Evolutionary conservation across 2,888 invertebrate genomes (phyloP).

Genomic region (Xylota sylvarum): DNA sequence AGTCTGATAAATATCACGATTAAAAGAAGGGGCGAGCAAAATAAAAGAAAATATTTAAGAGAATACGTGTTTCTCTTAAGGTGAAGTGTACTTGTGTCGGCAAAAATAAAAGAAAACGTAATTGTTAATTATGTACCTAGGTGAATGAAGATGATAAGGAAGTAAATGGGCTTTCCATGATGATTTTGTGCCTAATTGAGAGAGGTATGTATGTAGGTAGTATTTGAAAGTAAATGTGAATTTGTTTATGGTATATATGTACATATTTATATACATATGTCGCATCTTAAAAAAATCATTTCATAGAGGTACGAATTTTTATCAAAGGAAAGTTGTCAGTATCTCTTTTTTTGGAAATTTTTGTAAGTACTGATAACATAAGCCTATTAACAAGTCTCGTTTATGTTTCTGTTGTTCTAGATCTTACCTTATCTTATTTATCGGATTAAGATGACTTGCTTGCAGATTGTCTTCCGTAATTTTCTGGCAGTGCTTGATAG

Average conservation of each 20-base stretch:
- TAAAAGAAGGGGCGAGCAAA: conserved; percentile 14
- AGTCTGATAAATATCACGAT: background rate
- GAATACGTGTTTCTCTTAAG: conserved; percentile 58
- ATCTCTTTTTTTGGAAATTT: no score
- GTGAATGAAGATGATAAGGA: conserved; percentile 57
- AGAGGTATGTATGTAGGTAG: conserved; percentile 4
- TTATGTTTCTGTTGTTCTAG: background rate
- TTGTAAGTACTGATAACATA: background rate
- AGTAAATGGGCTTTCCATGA: conserved; percentile 14
- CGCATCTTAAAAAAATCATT: no score
- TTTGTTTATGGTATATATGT: no score
- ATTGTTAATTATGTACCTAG: conserved; percentile 23
- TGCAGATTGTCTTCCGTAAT: background rate
- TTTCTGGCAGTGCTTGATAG: no score
- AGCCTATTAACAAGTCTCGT: background rate
- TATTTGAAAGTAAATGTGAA: background rate
- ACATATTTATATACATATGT: no score
- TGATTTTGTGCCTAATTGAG: conserved; percentile 16
- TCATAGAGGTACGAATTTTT: no score
- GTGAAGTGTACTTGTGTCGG: conserved; percentile 48
- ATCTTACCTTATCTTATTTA: background rate
- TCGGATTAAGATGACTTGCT: background rate
- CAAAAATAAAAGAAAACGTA: conserved; percentile 65
- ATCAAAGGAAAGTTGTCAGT: no score
- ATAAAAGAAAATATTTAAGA: conserved; percentile 46